These are phyloP conservation scores for Misgurnus mizolepis DNA, from an alignment of 2,113 vertebrate species.

Conservation along the genomic window DNA sequence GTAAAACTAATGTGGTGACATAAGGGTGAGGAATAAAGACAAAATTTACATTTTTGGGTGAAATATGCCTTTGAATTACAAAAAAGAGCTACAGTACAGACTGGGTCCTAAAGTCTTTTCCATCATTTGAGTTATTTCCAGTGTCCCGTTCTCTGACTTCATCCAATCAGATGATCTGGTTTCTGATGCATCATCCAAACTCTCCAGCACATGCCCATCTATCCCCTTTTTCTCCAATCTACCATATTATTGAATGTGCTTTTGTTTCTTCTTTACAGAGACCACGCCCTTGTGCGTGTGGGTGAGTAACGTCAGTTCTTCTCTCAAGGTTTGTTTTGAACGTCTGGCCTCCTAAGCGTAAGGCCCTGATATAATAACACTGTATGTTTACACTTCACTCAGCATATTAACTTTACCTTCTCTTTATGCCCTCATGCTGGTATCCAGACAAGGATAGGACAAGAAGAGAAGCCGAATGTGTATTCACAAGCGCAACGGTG, in stretches of 20 bases:
- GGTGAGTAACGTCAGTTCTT: background rate
- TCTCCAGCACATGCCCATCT: background rate
- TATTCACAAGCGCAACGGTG: constrained; percentile 11
- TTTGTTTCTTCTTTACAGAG: background rate
- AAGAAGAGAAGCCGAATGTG: constrained; percentile 6
- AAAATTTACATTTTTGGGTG: too few species aligned
- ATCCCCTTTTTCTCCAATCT: background rate
- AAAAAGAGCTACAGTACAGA: too few species aligned
- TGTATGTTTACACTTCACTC: constrained; percentile 52
- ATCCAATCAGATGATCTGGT: too few species aligned
- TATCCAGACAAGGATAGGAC: constrained; percentile 1
- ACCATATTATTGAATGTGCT: background rate
- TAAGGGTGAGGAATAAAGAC: too few species aligned
- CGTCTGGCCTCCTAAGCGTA: constrained; percentile 1
- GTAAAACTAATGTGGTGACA: too few species aligned
- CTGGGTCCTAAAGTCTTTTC: too few species aligned
- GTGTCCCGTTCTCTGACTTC: background rate
- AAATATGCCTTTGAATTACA: too few species aligned
- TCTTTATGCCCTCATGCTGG: constrained; percentile 45
- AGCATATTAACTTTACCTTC: constrained; percentile 46
- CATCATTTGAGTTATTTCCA: background rate
- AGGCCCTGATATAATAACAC: constrained; percentile 10
- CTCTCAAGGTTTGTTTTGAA: constrained; percentile 15
- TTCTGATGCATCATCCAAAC: background rate
- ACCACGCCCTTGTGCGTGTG: constrained; percentile 14